Base-by-base conservation (phyloP, 2,888 invertebrate genomes). In the Andrena chrysosceles region DNA sequence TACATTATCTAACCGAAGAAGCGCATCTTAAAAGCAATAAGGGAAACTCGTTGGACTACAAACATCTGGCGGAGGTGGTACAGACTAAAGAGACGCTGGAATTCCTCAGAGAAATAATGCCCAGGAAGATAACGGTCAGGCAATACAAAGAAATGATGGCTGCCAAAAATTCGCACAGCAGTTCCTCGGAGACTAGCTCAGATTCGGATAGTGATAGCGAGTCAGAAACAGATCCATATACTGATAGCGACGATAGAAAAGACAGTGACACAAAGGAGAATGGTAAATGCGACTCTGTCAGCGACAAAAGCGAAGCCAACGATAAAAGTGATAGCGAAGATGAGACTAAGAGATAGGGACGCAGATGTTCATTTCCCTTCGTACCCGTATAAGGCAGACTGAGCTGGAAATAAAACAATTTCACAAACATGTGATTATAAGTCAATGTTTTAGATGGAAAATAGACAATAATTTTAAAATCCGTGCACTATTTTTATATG, bases 71-170 rank as follows among this genome's bases (percentile, higher is more conserved):
- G 0, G 96, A 97, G 79, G 95, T 97, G 0, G 96, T 97, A 0
- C 96, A 96, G 90, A 95, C 95, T 3, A 96, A 96, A 84, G 96
- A 96, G 66, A 96, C 95, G 0, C 94, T 97, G 87, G 96, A 96
- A 85, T 97, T 97, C 90, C 93, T 97, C 1, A 94, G 96, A 83
- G 97, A 97, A 93, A 97, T 97, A 83, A 96, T 97, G 95, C 97
- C 97, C 0, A 95, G 95, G 81, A 97, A 97, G 91, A 96, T 97
- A 66, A 96, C 96, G 0, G 96, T 96, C 0, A 94, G 95, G 52
- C 95, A 96, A 89, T 97, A 95, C 82, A 96, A 96, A 90, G 95
- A 96, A 89, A 94, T 96, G 82, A 96, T 96, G 95, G 95, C 95
- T 0, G 96, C 95, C 75, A 96, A 95, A 86, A 93, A 93, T 78